A percentile compares a stretch with the other conserved stretches of the same genome.
phyloP scores from a whole-genome alignment of 2,113 vertebrate genomes.

The Eubucco bourcierii region DNA sequence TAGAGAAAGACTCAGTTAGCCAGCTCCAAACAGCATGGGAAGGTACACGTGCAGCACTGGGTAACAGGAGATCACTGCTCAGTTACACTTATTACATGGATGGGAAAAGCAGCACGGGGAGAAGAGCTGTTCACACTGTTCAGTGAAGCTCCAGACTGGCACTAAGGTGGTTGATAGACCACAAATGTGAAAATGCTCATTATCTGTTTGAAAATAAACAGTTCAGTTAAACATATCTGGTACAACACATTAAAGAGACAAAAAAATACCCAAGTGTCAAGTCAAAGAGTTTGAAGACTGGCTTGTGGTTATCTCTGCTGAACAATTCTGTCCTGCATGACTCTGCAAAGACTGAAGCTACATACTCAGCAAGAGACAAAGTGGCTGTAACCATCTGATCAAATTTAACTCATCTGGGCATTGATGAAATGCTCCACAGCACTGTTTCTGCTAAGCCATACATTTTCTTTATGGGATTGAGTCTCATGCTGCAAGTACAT shows the following conservation, averaged over 20 bases:
- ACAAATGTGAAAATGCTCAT: slow-evolving; percentile 50
- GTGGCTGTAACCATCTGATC: slow-evolving; percentile 32
- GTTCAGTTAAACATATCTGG: slow-evolving; percentile 53
- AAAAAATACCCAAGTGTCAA: slow-evolving; percentile 43
- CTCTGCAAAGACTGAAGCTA: slow-evolving; percentile 50
- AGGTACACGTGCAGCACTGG: not conserved
- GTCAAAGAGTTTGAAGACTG: slow-evolving; percentile 33
- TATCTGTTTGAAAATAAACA: slow-evolving; percentile 51
- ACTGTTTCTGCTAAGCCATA: not conserved
- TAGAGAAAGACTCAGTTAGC: not conserved
- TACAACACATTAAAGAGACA: slow-evolving; percentile 46
- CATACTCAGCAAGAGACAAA: slow-evolving; percentile 16
- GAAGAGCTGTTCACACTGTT: slow-evolving; percentile 33
- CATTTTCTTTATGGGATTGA: not conserved
- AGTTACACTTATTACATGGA: not conserved
- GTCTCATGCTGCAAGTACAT: not conserved
- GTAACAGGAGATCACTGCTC: not conserved
- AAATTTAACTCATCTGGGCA: slow-evolving; percentile 47
- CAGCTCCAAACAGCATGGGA: not conserved
- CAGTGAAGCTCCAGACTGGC: slow-evolving; percentile 12
- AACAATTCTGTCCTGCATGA: slow-evolving; percentile 53
- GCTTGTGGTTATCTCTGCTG: slow-evolving; percentile 53
- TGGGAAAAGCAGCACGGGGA: not conserved
- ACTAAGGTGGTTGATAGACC: slow-evolving; percentile 52
- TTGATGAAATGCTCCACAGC: slow-evolving; percentile 13